A percentile compares a stretch with the other conserved stretches of the same genome.
Evolutionary conservation across 2,113 vertebrate genomes (phyloP).

Genomic region (Micromys minutus): DNA sequence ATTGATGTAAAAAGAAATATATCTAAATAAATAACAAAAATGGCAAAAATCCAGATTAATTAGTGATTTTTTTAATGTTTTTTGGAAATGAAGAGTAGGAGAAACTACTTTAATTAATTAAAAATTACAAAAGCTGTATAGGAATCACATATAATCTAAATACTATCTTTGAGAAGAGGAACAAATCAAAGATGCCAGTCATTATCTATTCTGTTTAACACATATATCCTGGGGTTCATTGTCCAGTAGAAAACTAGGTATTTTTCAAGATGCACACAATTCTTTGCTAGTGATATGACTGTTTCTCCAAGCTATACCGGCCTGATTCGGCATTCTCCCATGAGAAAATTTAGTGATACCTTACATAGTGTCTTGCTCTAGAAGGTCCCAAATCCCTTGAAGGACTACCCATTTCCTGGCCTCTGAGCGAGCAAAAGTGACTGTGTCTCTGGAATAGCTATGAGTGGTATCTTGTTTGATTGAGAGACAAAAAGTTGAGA

Average conservation of each 20-base stretch:
- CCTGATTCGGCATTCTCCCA: not conserved
- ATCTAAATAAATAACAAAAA: not conserved
- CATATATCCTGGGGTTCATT: not conserved
- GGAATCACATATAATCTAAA: not conserved
- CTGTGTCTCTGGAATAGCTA: not conserved
- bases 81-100: not conserved
- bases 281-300: not conserved
- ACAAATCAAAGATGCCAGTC: not conserved
- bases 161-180: not conserved
- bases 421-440: fast-evolving
- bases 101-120: not conserved
- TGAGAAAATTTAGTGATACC: too few species aligned
- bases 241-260: not conserved
- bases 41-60: not conserved
- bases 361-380: not conserved
- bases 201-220: not conserved
- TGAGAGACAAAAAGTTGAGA: not conserved
- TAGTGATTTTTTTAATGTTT: not conserved
- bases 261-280: not conserved
- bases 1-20: not conserved
- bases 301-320: not conserved
- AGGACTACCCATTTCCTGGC: too few species aligned
- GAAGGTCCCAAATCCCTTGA: not conserved
- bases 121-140: not conserved
- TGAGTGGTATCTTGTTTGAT: not conserved